Conservation (phyloP, 2,113 vertebrate genomes). For the Leptobrachium leishanense region DNA sequence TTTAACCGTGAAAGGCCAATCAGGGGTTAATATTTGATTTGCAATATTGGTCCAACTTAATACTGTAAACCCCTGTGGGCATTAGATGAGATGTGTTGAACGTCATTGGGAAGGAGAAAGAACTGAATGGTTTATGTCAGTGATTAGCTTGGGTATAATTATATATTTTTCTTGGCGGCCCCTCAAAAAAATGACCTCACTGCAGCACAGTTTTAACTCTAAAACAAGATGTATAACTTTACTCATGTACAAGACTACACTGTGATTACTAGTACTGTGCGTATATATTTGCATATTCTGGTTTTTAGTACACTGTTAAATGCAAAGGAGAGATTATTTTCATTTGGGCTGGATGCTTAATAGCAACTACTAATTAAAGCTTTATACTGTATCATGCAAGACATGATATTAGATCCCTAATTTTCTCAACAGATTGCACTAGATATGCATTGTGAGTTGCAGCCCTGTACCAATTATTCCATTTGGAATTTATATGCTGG, state of each 20-base stretch:
- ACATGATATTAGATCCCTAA: too few species aligned
- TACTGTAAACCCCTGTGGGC: slow-evolving; percentile 35
- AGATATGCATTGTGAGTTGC: too few species aligned
- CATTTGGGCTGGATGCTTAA: too few species aligned
- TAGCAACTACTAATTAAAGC: too few species aligned
- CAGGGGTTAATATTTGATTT: slow-evolving; percentile 18
- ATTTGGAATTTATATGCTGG: too few species aligned
- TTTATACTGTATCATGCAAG: too few species aligned
- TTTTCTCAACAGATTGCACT: too few species aligned
- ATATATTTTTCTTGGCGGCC: slow-evolving; percentile 41
- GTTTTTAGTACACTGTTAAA: background rate
- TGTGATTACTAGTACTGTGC: background rate
- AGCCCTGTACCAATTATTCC: too few species aligned
- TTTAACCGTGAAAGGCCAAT: background rate
- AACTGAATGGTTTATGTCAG: slow-evolving; percentile 42
- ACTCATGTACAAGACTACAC: background rate
- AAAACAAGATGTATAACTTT: slow-evolving; percentile 23
- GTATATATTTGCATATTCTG: too few species aligned
- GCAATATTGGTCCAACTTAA: slow-evolving; percentile 2
- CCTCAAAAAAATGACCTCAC: slow-evolving; percentile 35
- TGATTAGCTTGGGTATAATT: slow-evolving; percentile 44
- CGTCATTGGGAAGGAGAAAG: slow-evolving; percentile 31
- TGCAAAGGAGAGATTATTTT: background rate
- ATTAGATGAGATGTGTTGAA: slow-evolving; percentile 28
- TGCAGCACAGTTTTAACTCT: slow-evolving; percentile 23